Base-by-base conservation (phyloP, 2,888 invertebrate species). In the Steinernema carpocapsae region DNA sequence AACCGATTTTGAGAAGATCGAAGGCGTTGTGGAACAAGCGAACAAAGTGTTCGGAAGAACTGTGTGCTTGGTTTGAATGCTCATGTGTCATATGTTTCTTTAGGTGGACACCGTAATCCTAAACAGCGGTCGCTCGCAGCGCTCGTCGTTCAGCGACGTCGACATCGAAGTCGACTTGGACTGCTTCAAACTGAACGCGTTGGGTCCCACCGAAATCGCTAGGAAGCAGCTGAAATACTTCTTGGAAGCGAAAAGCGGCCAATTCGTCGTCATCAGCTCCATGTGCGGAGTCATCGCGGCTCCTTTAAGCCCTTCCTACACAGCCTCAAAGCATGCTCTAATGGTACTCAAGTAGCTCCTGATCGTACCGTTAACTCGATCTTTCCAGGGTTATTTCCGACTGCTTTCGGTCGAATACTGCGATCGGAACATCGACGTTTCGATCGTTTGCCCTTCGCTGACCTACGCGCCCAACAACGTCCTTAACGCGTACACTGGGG, bases 161-260 rank as follows among this genome's bases (percentile, higher is more conserved):
- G 91, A 92, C 0, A 78, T 92, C 0, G 88, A 89, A 52, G 93
- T 94, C 0, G 94, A 94, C 87, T 90, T 90, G 64, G 91, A 92
- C 76, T 89, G 93, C 83, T 92, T 94, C 85, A 92, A 93, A 45
- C 87, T 94, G 74, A 93, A 94, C 88, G 92, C 93, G 0, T 92
- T 94, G 79, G 91, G 92, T 0, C 90, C 92, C 4, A 87, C 94
- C 0, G 91, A 92, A 78, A 89, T 94, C 72, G 92, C 92, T 3
- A 91, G 93, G 76, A 88, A 81, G 51, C 14, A 72, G 14, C 74
- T 76, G 51, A 71, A 51, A 42, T 56, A 19, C 51, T 52, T 59
- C 32, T 45, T 46, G 4, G 19, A 19, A n/a, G 14, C 80, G 32
- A 88, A 89, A 17, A 72, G 84, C 12, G 93, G 93, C 0, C 93